phyloP scores from a whole-genome alignment of 1,140 invertebrate genomes.

The Drosophila yakuba region DNA sequence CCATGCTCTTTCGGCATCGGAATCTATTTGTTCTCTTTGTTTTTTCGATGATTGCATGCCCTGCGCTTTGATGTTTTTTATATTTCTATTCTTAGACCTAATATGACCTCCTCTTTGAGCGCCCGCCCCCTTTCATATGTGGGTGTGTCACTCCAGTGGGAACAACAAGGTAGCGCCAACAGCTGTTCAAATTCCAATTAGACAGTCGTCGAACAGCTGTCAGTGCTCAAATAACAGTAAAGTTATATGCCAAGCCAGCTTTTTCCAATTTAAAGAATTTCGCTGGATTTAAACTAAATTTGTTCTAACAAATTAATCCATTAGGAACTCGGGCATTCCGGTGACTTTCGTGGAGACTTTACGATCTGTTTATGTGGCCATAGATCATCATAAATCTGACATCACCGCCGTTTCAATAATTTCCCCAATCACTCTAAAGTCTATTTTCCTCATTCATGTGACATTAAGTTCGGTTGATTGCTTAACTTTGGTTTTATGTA shows the following conservation, averaged over 20 bases:
- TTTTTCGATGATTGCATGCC: slow-evolving; percentile 35
- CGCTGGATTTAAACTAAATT: slow-evolving; percentile 1
- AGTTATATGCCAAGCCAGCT: not conserved
- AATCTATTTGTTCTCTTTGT: slow-evolving; percentile 19
- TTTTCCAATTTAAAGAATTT: not conserved
- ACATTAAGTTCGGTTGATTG: slow-evolving; percentile 23
- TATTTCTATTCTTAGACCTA: slow-evolving; percentile 54
- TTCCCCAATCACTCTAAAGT: slow-evolving; percentile 26
- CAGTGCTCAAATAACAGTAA: not conserved
- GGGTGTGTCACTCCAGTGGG: slow-evolving; percentile 40
- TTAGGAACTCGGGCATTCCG: slow-evolving; percentile 28
- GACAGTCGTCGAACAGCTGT: slow-evolving; percentile 23
- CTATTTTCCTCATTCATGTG: slow-evolving; percentile 33
- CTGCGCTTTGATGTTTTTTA: slow-evolving; percentile 67
- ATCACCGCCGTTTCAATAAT: slow-evolving; percentile 24
- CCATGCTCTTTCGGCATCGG: slow-evolving; percentile 46
- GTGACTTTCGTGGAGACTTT: slow-evolving; percentile 8
- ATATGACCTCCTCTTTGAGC: not conserved
- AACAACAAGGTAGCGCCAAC: slow-evolving; percentile 3
- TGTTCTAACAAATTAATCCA: slow-evolving; percentile 18
- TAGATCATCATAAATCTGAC: slow-evolving; percentile 46
- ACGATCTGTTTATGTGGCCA: slow-evolving; percentile 39
- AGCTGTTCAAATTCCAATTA: slow-evolving; percentile 26
- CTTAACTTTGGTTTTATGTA: slow-evolving; percentile 20
- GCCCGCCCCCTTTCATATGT: not conserved